Evolutionary conservation across 1,140 invertebrate species (phyloP).

Genomic region (Drosophila takahashii): DNA sequence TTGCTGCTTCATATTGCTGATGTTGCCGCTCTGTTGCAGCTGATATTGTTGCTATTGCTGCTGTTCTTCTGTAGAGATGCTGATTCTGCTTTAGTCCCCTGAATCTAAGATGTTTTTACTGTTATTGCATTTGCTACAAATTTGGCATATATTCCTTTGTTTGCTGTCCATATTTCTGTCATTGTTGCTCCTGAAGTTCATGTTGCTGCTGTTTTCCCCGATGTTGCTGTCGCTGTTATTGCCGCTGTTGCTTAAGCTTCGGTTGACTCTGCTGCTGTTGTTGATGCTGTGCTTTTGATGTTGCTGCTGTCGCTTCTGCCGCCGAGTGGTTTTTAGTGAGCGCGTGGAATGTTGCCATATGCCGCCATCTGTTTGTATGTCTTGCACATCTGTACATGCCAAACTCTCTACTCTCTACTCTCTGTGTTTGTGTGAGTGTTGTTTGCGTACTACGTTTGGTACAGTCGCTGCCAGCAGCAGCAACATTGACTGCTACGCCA

Average conservation of each 20-base stretch:
- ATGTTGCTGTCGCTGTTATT: background rate
- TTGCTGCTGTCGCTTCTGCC: conserved; percentile 26
- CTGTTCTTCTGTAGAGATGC: background rate
- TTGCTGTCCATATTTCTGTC: background rate
- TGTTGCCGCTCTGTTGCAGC: conserved; percentile 13
- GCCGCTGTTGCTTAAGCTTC: background rate
- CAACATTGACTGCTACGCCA: conserved; percentile 24
- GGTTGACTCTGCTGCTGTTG: conserved; percentile 7
- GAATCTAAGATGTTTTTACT: background rate
- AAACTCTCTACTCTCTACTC: conserved; percentile 55
- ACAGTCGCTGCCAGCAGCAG: conserved; percentile 71
- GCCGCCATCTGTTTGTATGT: conserved; percentile 70
- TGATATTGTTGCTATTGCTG: background rate
- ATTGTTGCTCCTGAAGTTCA: background rate
- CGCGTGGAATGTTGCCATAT: conserved; percentile 77
- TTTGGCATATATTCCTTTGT: background rate
- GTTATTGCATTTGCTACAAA: background rate
- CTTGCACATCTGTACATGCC: conserved; percentile 32
- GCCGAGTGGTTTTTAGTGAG: conserved; percentile 63
- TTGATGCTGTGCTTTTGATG: conserved; percentile 9
- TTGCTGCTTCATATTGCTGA: conserved; percentile 23
- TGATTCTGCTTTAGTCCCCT: background rate
- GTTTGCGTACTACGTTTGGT: conserved; percentile 69
- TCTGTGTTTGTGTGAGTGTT: conserved; percentile 41
- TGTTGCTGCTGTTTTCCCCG: no score